Percentiles rank a stretch among this genome's conserved stretches.
These are phyloP conservation scores for Agrilus biguttatus DNA, from an alignment of 2,888 invertebrate species.

Conservation along the genomic window DNA sequence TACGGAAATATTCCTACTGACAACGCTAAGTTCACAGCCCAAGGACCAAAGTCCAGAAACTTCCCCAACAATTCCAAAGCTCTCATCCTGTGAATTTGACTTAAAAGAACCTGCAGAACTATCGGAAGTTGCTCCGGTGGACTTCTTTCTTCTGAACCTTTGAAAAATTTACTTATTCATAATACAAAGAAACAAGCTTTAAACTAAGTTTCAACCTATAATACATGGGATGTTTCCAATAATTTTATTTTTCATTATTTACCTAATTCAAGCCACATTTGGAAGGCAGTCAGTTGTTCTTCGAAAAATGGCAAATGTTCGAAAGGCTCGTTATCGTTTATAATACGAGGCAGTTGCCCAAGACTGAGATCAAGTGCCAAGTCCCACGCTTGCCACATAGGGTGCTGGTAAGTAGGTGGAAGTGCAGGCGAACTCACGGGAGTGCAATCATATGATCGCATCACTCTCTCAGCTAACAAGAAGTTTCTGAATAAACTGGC, in stretches of 20 bases:
- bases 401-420: slow-evolving; percentile 79
- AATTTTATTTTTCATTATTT: slow-evolving; percentile 13
- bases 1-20: slow-evolving; percentile 99
- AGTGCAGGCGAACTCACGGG: slow-evolving; percentile 88
- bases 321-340: slow-evolving; percentile 46
- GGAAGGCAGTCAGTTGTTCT: slow-evolving; percentile 94
- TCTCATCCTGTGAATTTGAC: slow-evolving; percentile 77
- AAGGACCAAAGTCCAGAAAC: slow-evolving; percentile 89
- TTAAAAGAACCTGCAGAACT: slow-evolving; percentile 73
- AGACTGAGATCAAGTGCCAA: slow-evolving; percentile 88
- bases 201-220: background rate
- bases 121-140: slow-evolving; percentile 96
- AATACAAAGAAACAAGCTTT: background rate
- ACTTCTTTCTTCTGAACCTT: slow-evolving; percentile 52
- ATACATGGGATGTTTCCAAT: background rate
- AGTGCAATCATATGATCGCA: slow-evolving; percentile 91
- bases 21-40: slow-evolving; percentile 91
- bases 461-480: slow-evolving; percentile 87
- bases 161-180: background rate
- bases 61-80: slow-evolving; percentile 87
- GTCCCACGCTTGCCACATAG: slow-evolving; percentile 98
- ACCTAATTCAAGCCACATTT: slow-evolving; percentile 81
- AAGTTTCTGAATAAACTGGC: slow-evolving; percentile 96
- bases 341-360: slow-evolving; percentile 70
- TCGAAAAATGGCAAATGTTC: slow-evolving; percentile 86